A percentile compares a stretch with the other conserved stretches of the same genome.
These are phyloP conservation scores for Labia minor DNA, from an alignment of 2,888 invertebrate species.

Conservation along the genomic window DNA sequence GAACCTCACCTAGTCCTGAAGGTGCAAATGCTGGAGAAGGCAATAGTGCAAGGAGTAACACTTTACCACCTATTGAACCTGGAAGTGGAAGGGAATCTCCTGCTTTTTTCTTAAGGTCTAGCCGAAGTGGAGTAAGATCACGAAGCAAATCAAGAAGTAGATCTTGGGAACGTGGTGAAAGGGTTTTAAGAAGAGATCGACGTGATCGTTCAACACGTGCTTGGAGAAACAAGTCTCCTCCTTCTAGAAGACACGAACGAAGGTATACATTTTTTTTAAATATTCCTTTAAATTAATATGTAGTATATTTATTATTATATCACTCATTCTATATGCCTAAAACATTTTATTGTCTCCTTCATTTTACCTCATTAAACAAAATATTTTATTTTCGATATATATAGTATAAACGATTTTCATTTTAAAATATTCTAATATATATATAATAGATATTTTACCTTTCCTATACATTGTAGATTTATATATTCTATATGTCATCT, in stretches of 20 bases:
- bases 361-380: too few relatives aligned
- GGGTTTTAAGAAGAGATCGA: conserved; percentile 23
- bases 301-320: background rate
- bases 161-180: conserved; percentile 36
- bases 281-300: background rate
- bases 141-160: conserved; percentile 40
- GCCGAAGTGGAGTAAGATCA: conserved; percentile 40
- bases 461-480: too few relatives aligned
- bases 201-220: conserved; percentile 31
- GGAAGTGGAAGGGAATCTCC: background rate
- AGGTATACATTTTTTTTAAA: conserved; percentile 17
- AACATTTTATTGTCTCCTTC: background rate
- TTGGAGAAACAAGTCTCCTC: conserved; percentile 50
- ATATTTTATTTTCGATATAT: too few relatives aligned
- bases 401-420: too few relatives aligned
- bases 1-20: background rate
- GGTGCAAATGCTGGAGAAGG: background rate
- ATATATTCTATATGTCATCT: too few relatives aligned
- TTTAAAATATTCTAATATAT: too few relatives aligned
- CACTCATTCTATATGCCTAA: background rate
- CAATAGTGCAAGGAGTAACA: background rate
- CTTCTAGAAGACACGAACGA: conserved; percentile 32
- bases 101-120: background rate
- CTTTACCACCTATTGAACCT: background rate
- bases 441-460: too few relatives aligned